Evolutionary conservation across 2,113 vertebrate genomes (phyloP).

Genomic region (Charina bottae): DNA sequence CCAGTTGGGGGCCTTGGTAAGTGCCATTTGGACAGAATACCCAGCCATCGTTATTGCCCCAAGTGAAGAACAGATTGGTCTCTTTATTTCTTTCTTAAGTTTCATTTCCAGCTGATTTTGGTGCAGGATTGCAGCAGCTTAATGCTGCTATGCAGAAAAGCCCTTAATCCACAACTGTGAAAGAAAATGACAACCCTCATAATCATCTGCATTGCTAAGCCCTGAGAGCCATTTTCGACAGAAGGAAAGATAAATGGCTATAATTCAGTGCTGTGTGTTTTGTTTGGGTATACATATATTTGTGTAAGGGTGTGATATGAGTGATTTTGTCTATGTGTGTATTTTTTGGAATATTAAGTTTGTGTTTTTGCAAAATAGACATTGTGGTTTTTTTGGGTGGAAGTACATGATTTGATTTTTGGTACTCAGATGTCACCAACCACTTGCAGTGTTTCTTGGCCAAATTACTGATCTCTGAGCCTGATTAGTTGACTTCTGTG

Average conservation of each 20-base stretch:
- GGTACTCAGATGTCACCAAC: background rate
- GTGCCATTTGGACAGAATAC: too few species aligned
- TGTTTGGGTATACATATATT: background rate
- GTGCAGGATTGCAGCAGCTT: background rate
- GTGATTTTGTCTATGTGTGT: background rate
- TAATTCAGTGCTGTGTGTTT: background rate
- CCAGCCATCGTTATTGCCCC: too few species aligned
- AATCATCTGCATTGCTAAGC: background rate
- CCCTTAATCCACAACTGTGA: background rate
- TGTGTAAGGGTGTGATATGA: background rate
- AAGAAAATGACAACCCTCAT: background rate
- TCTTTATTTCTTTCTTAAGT: background rate
- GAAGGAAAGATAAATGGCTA: background rate
- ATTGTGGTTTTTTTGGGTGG: background rate
- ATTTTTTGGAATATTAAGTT: background rate
- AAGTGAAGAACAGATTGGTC: background rate
- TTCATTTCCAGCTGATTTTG: background rate
- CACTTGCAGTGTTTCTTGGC: background rate
- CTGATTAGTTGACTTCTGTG: background rate
- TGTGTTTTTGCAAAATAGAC: background rate
- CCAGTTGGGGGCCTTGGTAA: too few species aligned
- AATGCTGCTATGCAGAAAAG: background rate
- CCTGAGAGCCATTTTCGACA: background rate
- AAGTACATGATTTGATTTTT: background rate
- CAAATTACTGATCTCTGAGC: background rate